These are phyloP conservation scores for Hemithea aestivaria DNA, from an alignment of 2,888 invertebrate genomes.

Conservation along the genomic window DNA sequence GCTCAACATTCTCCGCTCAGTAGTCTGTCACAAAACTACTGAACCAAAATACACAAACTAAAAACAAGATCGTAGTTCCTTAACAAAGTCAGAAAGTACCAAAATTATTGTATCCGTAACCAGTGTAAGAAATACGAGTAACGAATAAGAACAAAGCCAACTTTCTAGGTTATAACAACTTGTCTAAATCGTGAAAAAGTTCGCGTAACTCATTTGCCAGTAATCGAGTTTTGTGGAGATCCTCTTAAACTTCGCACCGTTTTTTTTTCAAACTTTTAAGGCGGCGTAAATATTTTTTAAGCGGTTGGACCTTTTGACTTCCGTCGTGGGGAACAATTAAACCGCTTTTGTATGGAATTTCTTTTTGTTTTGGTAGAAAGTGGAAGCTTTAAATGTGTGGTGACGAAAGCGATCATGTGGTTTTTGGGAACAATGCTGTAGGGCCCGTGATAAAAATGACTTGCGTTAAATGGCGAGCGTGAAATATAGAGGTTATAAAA, in stretches of 20 bases:
- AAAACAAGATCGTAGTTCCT: too few species aligned
- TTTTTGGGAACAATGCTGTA: too few species aligned
- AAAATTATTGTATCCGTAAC: too few species aligned
- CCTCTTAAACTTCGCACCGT: neutral
- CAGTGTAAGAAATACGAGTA: too few species aligned
- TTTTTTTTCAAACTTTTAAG: slow-evolving; percentile 1
- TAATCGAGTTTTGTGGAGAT: slow-evolving; percentile 5
- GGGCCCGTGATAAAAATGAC: too few species aligned
- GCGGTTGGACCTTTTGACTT: neutral
- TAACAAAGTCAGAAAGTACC: too few species aligned
- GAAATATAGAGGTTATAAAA: too few species aligned
- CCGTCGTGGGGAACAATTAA: slow-evolving; percentile 5
- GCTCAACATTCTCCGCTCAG: too few species aligned
- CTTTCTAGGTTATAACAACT: neutral
- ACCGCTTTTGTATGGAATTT: slow-evolving; percentile 3
- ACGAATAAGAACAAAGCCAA: slow-evolving; percentile 2
- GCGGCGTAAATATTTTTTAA: slow-evolving; percentile 4
- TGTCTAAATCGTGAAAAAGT: neutral
- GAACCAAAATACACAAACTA: neutral
- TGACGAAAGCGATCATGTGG: too few species aligned
- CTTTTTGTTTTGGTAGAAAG: neutral
- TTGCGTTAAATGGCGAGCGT: too few species aligned
- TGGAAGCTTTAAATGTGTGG: too few species aligned
- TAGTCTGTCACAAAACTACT: neutral
- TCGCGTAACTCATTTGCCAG: neutral